Evolutionary conservation across 37 sponge, comb jelly and placozoan species (phyloP).

Genomic region (Corticium candelabrum): DNA sequence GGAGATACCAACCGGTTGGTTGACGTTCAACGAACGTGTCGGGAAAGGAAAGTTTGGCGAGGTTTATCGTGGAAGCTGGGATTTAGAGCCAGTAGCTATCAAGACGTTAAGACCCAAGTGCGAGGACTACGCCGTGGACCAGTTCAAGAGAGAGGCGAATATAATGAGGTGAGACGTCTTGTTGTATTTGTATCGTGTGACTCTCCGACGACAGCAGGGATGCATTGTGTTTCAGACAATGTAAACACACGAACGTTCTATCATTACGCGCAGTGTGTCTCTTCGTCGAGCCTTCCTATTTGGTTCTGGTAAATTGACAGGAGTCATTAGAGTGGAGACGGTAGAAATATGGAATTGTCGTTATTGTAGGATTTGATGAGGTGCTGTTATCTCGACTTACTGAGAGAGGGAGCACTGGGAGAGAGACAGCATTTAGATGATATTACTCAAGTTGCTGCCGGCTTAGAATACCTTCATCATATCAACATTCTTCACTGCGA

Average conservation of each 20-base stretch:
- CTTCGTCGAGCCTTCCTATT: constrained; percentile 45
- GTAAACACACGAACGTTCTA: constrained; percentile 46
- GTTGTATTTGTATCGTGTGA: neutral
- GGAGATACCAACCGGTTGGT: constrained; percentile 51
- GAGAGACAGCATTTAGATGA: neutral
- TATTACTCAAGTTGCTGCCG: constrained; percentile 45
- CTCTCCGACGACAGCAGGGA: no score
- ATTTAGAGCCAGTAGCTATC: constrained; percentile 43
- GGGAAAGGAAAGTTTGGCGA: constrained; percentile 65
- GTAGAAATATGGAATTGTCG: neutral
- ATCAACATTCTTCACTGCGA: constrained; percentile 76
- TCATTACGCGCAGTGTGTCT: constrained; percentile 44
- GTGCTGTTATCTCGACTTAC: neutral
- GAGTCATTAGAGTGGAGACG: neutral
- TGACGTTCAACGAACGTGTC: constrained; percentile 34
- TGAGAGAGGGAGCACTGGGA: neutral
- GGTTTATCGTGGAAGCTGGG: constrained; percentile 52
- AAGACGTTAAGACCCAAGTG: constrained; percentile 71
- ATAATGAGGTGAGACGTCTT: constrained; percentile 54
- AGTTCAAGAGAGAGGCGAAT: constrained; percentile 61
- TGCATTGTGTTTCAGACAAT: no score
- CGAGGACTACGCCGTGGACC: constrained; percentile 24
- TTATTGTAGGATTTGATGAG: neutral
- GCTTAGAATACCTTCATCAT: constrained; percentile 63
- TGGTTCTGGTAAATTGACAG: constrained; percentile 48